These are phyloP conservation scores for Congeria kusceri DNA, from an alignment of 2,888 invertebrate species.

Conservation along the genomic window DNA sequence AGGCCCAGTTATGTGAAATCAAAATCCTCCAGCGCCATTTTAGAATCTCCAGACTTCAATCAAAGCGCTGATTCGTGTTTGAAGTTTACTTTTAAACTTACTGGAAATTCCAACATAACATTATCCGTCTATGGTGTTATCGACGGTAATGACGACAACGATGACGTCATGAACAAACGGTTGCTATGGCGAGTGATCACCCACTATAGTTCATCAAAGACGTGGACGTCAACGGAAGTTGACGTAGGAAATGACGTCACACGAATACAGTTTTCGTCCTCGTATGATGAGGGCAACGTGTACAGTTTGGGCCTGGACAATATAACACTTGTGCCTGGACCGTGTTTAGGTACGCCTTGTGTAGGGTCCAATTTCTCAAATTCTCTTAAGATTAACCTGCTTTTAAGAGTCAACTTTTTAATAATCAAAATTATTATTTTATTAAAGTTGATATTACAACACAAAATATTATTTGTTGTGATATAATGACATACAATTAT, in stretches of 20 bases:
- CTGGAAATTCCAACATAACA: slow-evolving; percentile 59
- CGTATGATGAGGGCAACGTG: slow-evolving; percentile 25
- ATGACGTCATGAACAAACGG: background rate
- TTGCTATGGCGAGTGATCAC: slow-evolving; percentile 42
- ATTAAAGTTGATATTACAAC: no score
- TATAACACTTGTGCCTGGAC: slow-evolving; percentile 15
- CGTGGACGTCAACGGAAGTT: slow-evolving; percentile 45
- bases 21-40: slow-evolving; percentile 37
- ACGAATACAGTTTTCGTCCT: slow-evolving; percentile 39
- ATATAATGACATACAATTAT: no score
- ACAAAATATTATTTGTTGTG: no score
- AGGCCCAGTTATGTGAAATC: slow-evolving; percentile 4
- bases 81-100: slow-evolving; percentile 62
- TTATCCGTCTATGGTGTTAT: slow-evolving; percentile 59
- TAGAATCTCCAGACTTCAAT: slow-evolving; percentile 54
- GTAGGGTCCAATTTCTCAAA: no score
- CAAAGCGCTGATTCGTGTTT: slow-evolving; percentile 53
- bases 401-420: no score
- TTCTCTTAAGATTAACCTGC: no score
- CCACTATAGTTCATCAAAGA: slow-evolving; percentile 30
- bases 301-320: slow-evolving; percentile 49
- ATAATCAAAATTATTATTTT: no score
- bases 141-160: slow-evolving; percentile 14
- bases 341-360: slow-evolving; percentile 32
- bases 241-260: slow-evolving; percentile 11